Evolutionary conservation across 2,797 vertebrate species (phyloP).

Genomic region (Luscinia megarhynchos): DNA sequence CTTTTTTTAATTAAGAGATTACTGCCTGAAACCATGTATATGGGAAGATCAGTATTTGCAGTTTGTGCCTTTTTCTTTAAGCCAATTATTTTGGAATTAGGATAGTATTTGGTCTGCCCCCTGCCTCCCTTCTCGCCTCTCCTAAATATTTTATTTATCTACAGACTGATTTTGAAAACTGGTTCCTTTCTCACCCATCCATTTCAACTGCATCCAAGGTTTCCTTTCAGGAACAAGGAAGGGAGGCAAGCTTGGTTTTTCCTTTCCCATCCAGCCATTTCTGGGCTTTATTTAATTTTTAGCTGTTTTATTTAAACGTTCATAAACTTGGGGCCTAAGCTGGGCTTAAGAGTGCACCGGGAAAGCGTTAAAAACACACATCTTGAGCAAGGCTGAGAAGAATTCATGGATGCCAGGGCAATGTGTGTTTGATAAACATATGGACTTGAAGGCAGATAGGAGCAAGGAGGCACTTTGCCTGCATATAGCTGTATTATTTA

Average conservation of each 20-base stretch:
- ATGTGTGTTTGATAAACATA: constrained; percentile 69
- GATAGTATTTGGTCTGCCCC: not conserved
- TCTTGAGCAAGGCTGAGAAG: constrained; percentile 56
- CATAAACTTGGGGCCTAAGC: constrained; percentile 49
- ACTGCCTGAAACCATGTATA: not conserved
- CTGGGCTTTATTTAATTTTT: constrained; percentile 65
- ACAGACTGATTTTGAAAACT: not conserved
- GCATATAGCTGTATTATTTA: constrained; percentile 68
- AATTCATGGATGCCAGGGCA: constrained; percentile 65
- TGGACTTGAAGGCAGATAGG: constrained; percentile 67
- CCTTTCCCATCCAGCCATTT: constrained; percentile 45
- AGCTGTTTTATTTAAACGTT: constrained; percentile 42
- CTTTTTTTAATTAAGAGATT: constrained; percentile 34
- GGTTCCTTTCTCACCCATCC: not conserved
- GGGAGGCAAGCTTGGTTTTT: not conserved
- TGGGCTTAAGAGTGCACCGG: not conserved
- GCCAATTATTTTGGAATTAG: constrained; percentile 27
- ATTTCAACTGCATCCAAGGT: not conserved
- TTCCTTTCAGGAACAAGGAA: not conserved
- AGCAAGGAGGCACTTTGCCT: constrained; percentile 51
- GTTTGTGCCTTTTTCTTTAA: constrained; percentile 5
- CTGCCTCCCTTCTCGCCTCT: not conserved
- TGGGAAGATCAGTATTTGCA: constrained; percentile 20
- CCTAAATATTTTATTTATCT: constrained; percentile 29
- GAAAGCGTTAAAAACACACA: constrained; percentile 53